phyloP scores from a whole-genome alignment of 2,113 vertebrate species.

The Prionailurus viverrinus region DNA sequence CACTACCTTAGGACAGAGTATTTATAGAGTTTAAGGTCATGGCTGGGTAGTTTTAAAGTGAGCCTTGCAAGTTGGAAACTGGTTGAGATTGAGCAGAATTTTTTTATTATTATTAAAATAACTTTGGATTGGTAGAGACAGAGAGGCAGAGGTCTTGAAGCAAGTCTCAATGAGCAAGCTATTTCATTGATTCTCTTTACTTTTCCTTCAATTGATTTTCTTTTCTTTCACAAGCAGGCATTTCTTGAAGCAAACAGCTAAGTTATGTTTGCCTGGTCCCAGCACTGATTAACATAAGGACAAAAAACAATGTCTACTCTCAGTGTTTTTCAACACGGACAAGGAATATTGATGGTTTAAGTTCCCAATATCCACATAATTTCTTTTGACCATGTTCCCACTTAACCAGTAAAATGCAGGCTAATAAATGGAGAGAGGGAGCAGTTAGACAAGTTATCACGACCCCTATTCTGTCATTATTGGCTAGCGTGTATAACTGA shows the following conservation, averaged over 20 bases:
- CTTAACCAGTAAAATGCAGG: background rate
- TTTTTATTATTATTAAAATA: background rate
- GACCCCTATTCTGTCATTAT: background rate
- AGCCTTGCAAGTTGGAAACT: background rate
- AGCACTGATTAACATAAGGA: background rate
- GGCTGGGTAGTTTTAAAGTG: background rate
- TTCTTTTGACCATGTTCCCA: slow-evolving; percentile 29
- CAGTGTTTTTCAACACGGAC: background rate
- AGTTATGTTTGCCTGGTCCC: background rate
- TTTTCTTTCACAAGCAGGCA: background rate
- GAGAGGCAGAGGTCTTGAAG: background rate
- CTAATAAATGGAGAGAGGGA: background rate
- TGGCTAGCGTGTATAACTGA: background rate
- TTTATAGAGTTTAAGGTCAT: background rate
- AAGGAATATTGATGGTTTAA: background rate
- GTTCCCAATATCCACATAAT: background rate
- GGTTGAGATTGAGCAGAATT: background rate
- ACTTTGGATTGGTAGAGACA: background rate
- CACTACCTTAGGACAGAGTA: background rate
- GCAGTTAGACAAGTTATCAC: background rate
- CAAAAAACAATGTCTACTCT: background rate
- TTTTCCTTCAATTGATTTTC: background rate
- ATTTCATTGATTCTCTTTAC: background rate
- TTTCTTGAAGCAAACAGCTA: slow-evolving; percentile 24
- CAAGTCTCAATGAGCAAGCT: background rate